Conservation (phyloP, 2,797 vertebrate genomes). For the Synaphobranchus kaupii region DNA sequence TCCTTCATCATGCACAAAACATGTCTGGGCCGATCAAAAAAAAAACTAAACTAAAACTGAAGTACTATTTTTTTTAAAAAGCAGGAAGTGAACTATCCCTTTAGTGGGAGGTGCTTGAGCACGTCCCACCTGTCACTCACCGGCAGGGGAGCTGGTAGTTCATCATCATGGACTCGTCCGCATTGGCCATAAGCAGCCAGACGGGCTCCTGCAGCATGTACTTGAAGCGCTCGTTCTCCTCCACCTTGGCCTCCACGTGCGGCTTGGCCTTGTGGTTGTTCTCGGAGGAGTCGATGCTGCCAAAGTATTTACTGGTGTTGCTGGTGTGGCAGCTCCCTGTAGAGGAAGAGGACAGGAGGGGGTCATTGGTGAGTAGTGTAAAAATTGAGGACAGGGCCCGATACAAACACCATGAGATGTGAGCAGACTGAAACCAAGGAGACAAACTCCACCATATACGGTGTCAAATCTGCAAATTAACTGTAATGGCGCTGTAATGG, state of each 20-base stretch:
- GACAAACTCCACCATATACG: no score
- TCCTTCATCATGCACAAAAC: neutral
- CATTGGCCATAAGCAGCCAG: slow-evolving; percentile 85
- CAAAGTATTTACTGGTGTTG: slow-evolving; percentile 91
- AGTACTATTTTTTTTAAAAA: neutral
- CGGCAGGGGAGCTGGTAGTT: slow-evolving; percentile 88
- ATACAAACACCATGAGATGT: no score
- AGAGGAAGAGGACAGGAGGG: neutral
- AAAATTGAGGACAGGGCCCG: no score
- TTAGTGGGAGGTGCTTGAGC: neutral
- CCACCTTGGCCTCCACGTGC: slow-evolving; percentile 41
- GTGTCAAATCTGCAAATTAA: no score
- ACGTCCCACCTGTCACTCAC: slow-evolving; percentile 62
- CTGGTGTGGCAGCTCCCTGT: slow-evolving; percentile 82
- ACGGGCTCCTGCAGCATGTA: slow-evolving; percentile 85
- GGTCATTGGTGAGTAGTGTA: no score
- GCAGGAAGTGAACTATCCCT: neutral
- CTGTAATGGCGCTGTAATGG: no score
- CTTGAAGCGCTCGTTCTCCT: slow-evolving; percentile 72
- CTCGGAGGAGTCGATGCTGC: slow-evolving; percentile 87
- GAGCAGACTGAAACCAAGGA: no score
- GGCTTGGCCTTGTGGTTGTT: slow-evolving; percentile 73
- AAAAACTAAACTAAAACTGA: neutral
- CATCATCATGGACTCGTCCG: slow-evolving; percentile 88
- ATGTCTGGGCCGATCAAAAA: neutral